Evolutionary conservation across 2,797 vertebrate genomes (phyloP), one percentile per base, ranked within the genome.

Genomic region (Rhinophrynus dorsalis): DNA sequence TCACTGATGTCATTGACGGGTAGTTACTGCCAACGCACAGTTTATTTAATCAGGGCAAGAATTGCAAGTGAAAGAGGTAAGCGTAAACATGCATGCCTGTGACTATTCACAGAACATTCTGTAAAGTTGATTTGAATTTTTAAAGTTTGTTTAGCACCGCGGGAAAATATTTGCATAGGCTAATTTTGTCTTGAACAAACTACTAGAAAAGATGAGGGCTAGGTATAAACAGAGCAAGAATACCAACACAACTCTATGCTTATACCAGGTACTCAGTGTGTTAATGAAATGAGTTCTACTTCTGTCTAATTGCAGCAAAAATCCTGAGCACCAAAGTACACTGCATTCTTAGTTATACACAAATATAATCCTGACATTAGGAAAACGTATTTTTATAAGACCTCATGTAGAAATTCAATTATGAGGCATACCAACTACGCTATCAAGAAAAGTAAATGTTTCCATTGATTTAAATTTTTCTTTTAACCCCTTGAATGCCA

Each of bases 21-120:
- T 44, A 64, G 62, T 50, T 35, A 26, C 61, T 73, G 69, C 69
- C 69, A 73, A 73, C 61, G 18, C 29, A 33, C 21, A 32, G 61
- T 73, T 73, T 73, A 72, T 72, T 64, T 72, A 65, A 72, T 72
- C 68, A 65, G 68, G 61, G 51, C 60, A 72, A 72, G 65, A 72
- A 72, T 65, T 64, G 60, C 52, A 48, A 64, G 51, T 51, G 61
- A 72, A 56, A 44, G 42, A 58, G 65, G 52, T 50, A 65, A 64
- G 54, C 61, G 51, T 48, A 72, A 72, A 72, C 61, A 65, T 58
- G 51, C 21, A 32, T 32, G 60, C 44, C 17, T 56, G 42, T 54
- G 42, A 47, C 59, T 37, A 57, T 65, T 38, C 26, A 52, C 47
- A 33, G 68, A 50, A 59, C 37, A 42, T 72, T 66, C 44, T 32